These are phyloP conservation scores for Trachythela sp. DNA, from an alignment of 64 coral and sea anemone species.

Conservation along the genomic window DNA sequence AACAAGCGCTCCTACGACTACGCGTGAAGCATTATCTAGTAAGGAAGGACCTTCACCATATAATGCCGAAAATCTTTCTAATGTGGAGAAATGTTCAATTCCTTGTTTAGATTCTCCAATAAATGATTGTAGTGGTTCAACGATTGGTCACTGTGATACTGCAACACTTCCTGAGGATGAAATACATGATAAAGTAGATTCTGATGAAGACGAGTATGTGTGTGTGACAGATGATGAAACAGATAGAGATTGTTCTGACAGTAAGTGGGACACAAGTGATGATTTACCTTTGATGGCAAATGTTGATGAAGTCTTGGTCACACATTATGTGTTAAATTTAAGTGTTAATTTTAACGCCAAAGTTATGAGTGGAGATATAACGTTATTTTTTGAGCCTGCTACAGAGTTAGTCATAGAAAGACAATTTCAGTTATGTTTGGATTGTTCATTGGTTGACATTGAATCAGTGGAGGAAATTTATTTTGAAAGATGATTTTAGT, in stretches of 20 bases:
- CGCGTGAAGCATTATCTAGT: neutral
- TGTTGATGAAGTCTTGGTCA: constrained; percentile 86
- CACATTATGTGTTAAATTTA: constrained; percentile 81
- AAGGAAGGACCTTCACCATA: neutral
- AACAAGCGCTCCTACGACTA: neutral
- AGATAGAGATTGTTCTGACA: neutral
- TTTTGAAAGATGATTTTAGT: constrained; percentile 61
- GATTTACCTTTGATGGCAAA: constrained; percentile 95
- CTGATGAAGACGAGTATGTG: constrained; percentile 1
- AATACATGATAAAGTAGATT: neutral
- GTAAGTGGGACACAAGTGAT: constrained; percentile 67
- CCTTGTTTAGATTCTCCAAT: neutral
- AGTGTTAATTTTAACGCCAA: constrained; percentile 77
- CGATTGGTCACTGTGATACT: neutral
- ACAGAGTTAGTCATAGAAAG: constrained; percentile 54
- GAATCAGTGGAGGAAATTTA: constrained; percentile 82
- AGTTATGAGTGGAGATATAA: constrained; percentile 73
- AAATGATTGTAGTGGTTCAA: neutral
- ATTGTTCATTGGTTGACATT: constrained; percentile 84
- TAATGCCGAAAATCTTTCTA: neutral
- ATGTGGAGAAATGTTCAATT: neutral
- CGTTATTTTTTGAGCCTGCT: constrained; percentile 74
- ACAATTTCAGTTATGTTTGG: constrained; percentile 79
- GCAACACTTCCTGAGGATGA: neutral
- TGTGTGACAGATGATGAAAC: neutral